Percentiles rank a stretch among this genome's conserved stretches.
phyloP scores from a whole-genome alignment of 2,113 vertebrate genomes.

The Hypomesus transpacificus region DNA sequence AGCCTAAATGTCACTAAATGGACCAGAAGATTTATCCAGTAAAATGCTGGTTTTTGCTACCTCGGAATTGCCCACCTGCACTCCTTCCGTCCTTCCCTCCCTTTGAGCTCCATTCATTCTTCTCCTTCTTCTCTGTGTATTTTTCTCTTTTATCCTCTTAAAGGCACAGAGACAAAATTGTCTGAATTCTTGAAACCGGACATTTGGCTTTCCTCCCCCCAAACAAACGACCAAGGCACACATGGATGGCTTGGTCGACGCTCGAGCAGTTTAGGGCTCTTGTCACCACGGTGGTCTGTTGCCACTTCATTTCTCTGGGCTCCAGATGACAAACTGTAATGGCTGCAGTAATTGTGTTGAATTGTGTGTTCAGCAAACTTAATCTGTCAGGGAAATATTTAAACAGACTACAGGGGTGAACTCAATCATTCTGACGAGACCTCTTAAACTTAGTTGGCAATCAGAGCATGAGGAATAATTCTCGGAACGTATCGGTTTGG shows the following conservation, averaged over 20 bases:
- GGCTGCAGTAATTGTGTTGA: constrained; percentile 52
- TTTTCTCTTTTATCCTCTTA: not conserved
- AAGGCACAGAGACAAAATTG: not conserved
- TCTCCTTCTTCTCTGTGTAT: not conserved
- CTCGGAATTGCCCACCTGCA: not conserved
- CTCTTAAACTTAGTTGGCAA: constrained; percentile 26
- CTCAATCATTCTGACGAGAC: constrained; percentile 18
- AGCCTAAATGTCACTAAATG: constrained; percentile 41
- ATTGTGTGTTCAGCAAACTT: constrained; percentile 63
- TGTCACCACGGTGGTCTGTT: not conserved
- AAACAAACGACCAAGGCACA: constrained; percentile 8
- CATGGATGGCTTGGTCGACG: not conserved
- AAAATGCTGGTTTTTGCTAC: not conserved
- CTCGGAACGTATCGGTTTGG: not conserved
- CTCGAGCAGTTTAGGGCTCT: not conserved
- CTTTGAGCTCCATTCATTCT: not conserved
- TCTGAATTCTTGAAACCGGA: constrained; percentile 19
- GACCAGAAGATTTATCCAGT: constrained; percentile 7
- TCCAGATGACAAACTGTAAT: constrained; percentile 28
- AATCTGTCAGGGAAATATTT: constrained; percentile 49
- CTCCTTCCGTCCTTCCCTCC: not conserved
- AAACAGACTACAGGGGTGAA: constrained; percentile 21
- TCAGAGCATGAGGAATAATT: constrained; percentile 14
- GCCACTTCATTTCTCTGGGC: constrained; percentile 14
- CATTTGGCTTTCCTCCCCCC: constrained; percentile 1